phyloP scores from a whole-genome alignment of 1,140 invertebrate genomes.

The Holotrichia oblita region DNA sequence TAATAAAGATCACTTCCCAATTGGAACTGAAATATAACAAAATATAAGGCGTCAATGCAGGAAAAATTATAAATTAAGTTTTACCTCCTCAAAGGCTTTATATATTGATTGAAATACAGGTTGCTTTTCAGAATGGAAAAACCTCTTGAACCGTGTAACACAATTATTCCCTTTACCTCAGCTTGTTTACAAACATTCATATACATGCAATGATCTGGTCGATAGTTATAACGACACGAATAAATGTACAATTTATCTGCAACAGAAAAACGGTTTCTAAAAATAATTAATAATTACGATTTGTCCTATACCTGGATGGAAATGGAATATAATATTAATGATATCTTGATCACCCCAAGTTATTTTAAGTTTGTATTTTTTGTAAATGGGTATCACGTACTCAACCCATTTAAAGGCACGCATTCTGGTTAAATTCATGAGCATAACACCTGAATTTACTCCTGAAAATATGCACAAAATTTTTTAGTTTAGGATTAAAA shows the following conservation, averaged over 20 bases:
- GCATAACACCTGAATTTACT: constrained; percentile 95
- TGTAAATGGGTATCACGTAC: constrained; percentile 84
- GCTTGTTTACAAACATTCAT: constrained; percentile 83
- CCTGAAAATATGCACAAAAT: constrained; percentile 67
- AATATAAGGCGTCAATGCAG: not conserved
- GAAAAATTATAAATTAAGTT: not conserved
- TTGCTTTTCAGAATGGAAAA: constrained; percentile 86
- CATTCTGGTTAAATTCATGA: constrained; percentile 96
- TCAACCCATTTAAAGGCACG: constrained; percentile 84
- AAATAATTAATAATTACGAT: not conserved
- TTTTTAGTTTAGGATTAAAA: constrained; percentile 25
- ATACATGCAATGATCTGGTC: constrained; percentile 96
- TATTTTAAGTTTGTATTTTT: constrained; percentile 86
- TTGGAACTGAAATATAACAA: constrained; percentile 62
- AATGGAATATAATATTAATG: constrained; percentile 95
- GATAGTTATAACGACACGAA: constrained; percentile 90
- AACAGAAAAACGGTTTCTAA: constrained; percentile 49
- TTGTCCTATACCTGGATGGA: constrained; percentile 73
- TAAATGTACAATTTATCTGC: constrained; percentile 81
- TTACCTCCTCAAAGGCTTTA: constrained; percentile 73
- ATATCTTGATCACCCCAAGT: constrained; percentile 99
- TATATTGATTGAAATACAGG: constrained; percentile 85
- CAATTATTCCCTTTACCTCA: constrained; percentile 77
- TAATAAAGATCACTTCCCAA: constrained; percentile 62
- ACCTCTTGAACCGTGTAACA: constrained; percentile 90